phyloP scores from a whole-genome alignment of 2,888 invertebrate genomes.

The Lasioglossum vierecki region DNA sequence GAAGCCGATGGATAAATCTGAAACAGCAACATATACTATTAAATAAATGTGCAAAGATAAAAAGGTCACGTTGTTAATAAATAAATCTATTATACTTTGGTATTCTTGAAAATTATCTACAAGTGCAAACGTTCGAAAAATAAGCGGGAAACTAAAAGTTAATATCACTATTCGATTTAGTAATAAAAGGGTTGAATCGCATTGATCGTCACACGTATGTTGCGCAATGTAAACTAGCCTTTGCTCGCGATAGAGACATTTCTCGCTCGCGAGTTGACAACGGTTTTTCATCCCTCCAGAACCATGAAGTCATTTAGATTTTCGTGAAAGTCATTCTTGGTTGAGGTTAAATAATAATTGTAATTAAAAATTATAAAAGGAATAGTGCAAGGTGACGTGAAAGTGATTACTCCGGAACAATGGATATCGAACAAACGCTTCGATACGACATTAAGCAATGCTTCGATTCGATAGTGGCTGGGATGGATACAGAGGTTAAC shows the following conservation, averaged over 20 bases:
- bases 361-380: conserved; percentile 45
- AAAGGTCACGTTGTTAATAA: too few species aligned
- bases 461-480: conserved; percentile 62
- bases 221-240: background rate
- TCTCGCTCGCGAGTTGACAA: conserved; percentile 22
- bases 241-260: conserved; percentile 29
- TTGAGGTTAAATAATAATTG: conserved; percentile 65
- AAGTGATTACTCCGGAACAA: conserved; percentile 40
- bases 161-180: too few species aligned
- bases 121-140: too few species aligned
- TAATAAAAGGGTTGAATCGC: too few species aligned
- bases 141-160: too few species aligned
- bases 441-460: conserved; percentile 53
- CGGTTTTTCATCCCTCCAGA: conserved; percentile 41
- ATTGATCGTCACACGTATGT: too few species aligned
- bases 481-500: conserved; percentile 51
- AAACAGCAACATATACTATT: too few species aligned
- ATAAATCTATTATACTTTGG: too few species aligned
- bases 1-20: too few species aligned
- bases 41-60: too few species aligned
- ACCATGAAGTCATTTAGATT: conserved; percentile 65
- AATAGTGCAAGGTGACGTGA: conserved; percentile 43
- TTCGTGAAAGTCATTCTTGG: conserved; percentile 66
- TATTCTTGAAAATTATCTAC: too few species aligned
- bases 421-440: conserved; percentile 60